These are phyloP conservation scores for Drosophila lacteicornis DNA, from an alignment of 1,140 invertebrate species.

Conservation along the genomic window DNA sequence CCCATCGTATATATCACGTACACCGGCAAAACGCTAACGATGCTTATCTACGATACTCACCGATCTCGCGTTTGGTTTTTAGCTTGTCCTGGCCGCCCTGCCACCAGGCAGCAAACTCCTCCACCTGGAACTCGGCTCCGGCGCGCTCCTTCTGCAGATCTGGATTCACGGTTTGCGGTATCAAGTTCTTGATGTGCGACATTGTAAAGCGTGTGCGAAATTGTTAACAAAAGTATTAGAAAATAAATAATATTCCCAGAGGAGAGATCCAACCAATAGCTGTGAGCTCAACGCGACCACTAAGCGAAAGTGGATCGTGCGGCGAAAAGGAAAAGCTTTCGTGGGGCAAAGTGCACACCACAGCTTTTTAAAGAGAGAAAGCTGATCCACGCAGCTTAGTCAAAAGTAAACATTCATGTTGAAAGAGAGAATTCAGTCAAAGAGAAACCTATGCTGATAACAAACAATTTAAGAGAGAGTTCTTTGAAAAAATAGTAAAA, in stretches of 20 bases:
- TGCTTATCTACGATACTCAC: conserved; percentile 34
- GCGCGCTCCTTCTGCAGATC: conserved; percentile 91
- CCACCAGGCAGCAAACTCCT: conserved; percentile 91
- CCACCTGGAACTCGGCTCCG: conserved; percentile 90
- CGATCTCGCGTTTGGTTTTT: conserved; percentile 84
- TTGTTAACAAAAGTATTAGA: conserved; percentile 9
- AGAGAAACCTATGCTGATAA: conserved; percentile 10
- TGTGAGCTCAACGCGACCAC: conserved; percentile 36
- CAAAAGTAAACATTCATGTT: background rate
- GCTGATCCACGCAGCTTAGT: background rate
- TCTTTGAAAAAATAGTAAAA: conserved; percentile 3
- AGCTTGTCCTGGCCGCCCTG: conserved; percentile 92
- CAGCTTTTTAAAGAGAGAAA: conserved; percentile 20
- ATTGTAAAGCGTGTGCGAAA: conserved; percentile 23
- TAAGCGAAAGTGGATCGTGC: conserved; percentile 27
- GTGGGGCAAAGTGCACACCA: conserved; percentile 53
- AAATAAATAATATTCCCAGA: conserved; percentile 6
- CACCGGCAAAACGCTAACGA: background rate
- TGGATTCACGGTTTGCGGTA: conserved; percentile 72
- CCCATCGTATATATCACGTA: conserved; percentile 9
- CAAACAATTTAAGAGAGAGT: conserved; percentile 23
- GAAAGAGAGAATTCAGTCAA: background rate
- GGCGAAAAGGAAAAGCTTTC: conserved; percentile 38
- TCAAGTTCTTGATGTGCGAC: conserved; percentile 67
- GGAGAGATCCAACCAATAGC: conserved; percentile 29